phyloP scores from a whole-genome alignment of 2,888 invertebrate genomes.

The Epinotia demarniana region DNA sequence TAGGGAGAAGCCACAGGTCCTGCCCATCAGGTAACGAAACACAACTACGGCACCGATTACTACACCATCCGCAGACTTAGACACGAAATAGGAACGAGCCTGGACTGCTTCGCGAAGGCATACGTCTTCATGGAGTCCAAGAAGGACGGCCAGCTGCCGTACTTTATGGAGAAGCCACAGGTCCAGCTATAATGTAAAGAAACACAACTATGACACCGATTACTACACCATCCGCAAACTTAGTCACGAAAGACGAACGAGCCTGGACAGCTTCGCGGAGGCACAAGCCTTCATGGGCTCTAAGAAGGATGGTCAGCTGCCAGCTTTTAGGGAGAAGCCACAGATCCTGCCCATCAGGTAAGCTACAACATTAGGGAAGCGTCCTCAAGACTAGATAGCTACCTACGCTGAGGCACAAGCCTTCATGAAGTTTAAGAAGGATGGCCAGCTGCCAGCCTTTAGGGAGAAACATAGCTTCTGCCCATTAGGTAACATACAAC shows the following conservation, averaged over 20 bases:
- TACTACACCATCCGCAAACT: constrained; percentile 89
- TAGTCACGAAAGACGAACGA: constrained; percentile 92
- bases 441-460: constrained; percentile 94
- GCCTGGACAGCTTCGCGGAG: constrained; percentile 94
- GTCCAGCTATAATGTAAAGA: constrained; percentile 85
- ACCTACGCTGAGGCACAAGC: constrained; percentile 93
- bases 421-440: constrained; percentile 90
- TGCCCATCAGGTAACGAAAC: constrained; percentile 84
- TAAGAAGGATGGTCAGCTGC: constrained; percentile 90
- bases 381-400: constrained; percentile 87
- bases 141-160: constrained; percentile 91
- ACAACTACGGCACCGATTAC: constrained; percentile 84
- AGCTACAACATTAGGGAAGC: background rate
- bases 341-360: constrained; percentile 89
- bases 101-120: constrained; percentile 94
- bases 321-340: constrained; percentile 97
- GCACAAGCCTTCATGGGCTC: constrained; percentile 93
- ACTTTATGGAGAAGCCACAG: constrained; percentile 97
- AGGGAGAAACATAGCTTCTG: constrained; percentile 95
- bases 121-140: constrained; percentile 93
- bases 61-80: constrained; percentile 90
- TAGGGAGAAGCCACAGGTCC: constrained; percentile 94
- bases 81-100: constrained; percentile 93
- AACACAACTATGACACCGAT: constrained; percentile 81
- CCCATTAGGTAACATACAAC: constrained; percentile 81